Percentiles rank a stretch among this genome's conserved stretches.
These are phyloP conservation scores for Tapirus terrestris DNA, from an alignment of 2,113 vertebrate species.

Conservation along the genomic window DNA sequence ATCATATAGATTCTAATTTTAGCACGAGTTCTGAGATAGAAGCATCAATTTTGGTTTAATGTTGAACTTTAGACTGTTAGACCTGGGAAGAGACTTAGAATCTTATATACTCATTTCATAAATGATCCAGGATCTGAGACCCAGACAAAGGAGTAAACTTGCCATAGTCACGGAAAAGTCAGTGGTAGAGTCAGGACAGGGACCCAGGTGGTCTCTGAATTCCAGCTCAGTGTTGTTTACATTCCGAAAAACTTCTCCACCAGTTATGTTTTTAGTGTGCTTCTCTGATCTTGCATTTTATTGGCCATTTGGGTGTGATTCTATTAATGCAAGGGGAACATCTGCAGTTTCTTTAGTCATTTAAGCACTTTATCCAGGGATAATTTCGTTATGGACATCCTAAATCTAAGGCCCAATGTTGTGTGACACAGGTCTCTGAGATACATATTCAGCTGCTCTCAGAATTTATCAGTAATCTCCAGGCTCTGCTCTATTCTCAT, in stretches of 20 bases:
- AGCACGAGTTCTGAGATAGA: conserved; percentile 1
- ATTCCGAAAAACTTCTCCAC: not conserved
- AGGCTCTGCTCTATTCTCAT: not conserved
- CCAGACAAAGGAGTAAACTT: not conserved
- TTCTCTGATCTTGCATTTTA: conserved; percentile 18
- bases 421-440: not conserved
- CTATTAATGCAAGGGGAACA: not conserved
- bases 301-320: conserved; percentile 11
- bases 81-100: not conserved
- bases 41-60: conserved; percentile 1
- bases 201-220: not conserved
- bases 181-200: not conserved
- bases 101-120: not conserved
- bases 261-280: not conserved
- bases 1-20: conserved; percentile 15
- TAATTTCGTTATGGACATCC: not conserved
- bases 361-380: not conserved
- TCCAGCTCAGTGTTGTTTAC: not conserved
- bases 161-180: not conserved
- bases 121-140: not conserved
- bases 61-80: not conserved
- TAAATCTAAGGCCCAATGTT: conserved; percentile 29
- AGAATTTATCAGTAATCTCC: not conserved
- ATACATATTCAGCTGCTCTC: conserved; percentile 41
- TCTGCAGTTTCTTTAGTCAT: conserved; percentile 48